Percentiles rank a stretch among this genome's conserved stretches.
Evolutionary conservation across 2,888 invertebrate genomes (phyloP).

Genomic region (Cryptops parisi): DNA sequence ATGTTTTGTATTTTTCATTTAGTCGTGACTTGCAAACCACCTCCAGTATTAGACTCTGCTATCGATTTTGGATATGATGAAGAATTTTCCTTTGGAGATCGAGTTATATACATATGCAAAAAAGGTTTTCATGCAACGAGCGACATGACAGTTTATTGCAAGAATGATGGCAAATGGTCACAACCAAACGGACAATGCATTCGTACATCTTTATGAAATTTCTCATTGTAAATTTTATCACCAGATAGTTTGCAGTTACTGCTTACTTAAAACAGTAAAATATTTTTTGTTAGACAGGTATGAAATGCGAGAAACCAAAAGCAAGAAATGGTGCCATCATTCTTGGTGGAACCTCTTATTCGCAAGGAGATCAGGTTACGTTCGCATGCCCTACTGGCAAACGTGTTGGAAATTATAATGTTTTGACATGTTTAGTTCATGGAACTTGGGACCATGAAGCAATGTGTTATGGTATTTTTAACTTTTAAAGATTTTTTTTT

Average conservation of each 20-base stretch:
- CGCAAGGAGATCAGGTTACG: neutral
- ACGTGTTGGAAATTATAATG: neutral
- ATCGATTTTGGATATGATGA: neutral
- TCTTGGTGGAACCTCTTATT: neutral
- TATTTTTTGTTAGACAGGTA: neutral
- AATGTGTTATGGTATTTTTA: neutral
- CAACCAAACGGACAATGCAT: neutral
- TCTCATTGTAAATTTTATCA: too few relatives aligned
- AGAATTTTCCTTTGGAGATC: neutral
- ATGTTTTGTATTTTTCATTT: neutral
- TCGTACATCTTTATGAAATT: too few relatives aligned
- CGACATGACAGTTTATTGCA: neutral
- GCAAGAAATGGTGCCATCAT: neutral
- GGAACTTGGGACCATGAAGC: neutral
- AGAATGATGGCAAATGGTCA: neutral
- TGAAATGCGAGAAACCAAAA: neutral
- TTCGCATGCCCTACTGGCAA: neutral
- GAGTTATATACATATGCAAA: neutral
- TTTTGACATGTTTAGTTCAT: neutral
- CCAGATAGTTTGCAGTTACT: too few relatives aligned
- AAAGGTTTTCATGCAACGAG: neutral
- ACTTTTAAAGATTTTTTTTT: neutral
- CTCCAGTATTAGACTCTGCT: neutral
- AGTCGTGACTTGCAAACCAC: neutral
- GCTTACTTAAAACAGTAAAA: too few relatives aligned